A percentile compares a stretch with the other conserved stretches of the same genome.
These are phyloP conservation scores for Sinotaia quadrata DNA, from an alignment of 2,888 invertebrate species.

Conservation along the genomic window DNA sequence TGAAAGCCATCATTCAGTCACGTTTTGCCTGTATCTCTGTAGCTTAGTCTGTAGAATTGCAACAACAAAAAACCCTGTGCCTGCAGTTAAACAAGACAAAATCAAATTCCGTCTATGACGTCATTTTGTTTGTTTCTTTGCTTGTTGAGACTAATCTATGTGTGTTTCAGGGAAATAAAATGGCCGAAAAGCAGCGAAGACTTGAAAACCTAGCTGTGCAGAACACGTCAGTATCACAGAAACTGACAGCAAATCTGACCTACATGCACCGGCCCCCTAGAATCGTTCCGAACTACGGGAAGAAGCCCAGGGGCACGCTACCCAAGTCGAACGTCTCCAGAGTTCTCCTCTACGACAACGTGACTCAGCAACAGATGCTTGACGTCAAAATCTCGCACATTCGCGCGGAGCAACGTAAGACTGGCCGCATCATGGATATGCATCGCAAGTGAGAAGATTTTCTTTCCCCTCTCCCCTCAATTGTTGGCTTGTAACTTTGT, in stretches of 20 bases:
- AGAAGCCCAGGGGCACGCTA: constrained; percentile 39
- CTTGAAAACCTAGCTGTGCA: no score
- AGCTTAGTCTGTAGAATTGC: no score
- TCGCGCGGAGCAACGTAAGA: constrained; percentile 50
- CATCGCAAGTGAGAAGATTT: constrained; percentile 43
- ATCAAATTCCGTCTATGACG: no score
- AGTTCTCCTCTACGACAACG: constrained; percentile 65
- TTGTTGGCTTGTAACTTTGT: background rate
- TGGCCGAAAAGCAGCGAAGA: no score
- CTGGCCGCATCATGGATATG: constrained; percentile 48
- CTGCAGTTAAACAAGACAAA: no score
- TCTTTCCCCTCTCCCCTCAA: no score
- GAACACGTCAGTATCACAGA: background rate
- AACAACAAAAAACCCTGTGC: no score
- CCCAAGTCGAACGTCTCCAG: constrained; percentile 61
- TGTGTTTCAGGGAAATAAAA: no score
- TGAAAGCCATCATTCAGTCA: no score
- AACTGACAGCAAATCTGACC: constrained; percentile 33
- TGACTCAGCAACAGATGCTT: constrained; percentile 64
- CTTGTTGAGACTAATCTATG: no score
- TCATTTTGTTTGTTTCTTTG: no score
- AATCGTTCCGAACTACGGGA: constrained; percentile 64
- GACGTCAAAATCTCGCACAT: constrained; percentile 57
- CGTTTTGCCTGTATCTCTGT: no score
- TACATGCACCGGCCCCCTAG: constrained; percentile 61